Base-by-base conservation (phyloP, 2,888 invertebrate genomes). In the Spilarctia lutea region DNA sequence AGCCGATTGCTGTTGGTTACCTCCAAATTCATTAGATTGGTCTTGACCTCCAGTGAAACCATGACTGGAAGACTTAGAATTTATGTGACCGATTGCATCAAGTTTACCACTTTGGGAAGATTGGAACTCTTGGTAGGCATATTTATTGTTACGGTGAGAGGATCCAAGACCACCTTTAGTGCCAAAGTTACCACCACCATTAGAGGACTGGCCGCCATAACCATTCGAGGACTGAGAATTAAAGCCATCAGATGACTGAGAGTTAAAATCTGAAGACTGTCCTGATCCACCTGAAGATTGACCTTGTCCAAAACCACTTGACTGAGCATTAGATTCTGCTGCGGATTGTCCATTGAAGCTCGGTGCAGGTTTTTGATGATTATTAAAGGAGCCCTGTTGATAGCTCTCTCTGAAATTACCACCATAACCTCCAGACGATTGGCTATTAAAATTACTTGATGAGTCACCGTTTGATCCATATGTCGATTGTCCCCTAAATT, bases 41-140 rank as follows among this genome's bases (percentile, higher is more conserved):
- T 74, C 76, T 68, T 66, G 70, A 70, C 33, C 42, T 42, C 68
- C 68, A 16, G 27, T 74, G 30, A 27, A 65, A 13, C 74, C 81
- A 52, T 33, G 72, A 13, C 76, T 72, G 35, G 69, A 68, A 27
- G 78, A 73, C 35, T 83, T 66, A 27, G 78, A 78, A 67, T 70
- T 71, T 13, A 75, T 74, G 27, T 78, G 13, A 33, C 79, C 65
- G 18, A 77, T 42, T 69, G 65, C 68, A 60, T 75, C 48, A 13
- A 77, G 63, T 0, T 76, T 74, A 20, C 83, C 84, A 2, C 80
- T 85, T 65, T 90, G 84, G 0, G 87, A 85, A 48, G 78, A 83
- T 20, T 87, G 88, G 11, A 88, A 87, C 79, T 89, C 88, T 73
- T 89, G 86, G 45, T 79, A 88, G 52, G 68, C 82, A 81, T 42